Evolutionary conservation across 2,797 vertebrate genomes (phyloP), one percentile per base, ranked within the genome.

Genomic region (Microctenopoma lineatum): DNA sequence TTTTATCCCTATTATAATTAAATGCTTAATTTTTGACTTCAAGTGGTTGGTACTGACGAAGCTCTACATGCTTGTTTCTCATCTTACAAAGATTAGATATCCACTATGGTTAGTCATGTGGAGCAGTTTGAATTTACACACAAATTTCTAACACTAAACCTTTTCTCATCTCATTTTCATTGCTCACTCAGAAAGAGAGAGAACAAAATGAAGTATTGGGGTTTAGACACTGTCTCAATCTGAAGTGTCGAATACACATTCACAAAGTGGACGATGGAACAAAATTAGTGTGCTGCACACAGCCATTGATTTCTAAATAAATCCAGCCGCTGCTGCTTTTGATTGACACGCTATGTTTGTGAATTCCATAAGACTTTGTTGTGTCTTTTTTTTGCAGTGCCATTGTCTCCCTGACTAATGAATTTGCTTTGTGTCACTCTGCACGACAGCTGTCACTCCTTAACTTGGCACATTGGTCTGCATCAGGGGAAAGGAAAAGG

Each of bases 401-500:
- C 79, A 88, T 83, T 79, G 87, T 88, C 71, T 73, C 48, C n/a
- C 26, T 4, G n/a, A 72, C 51, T 90, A 84, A 92, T 88, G 73
- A 78, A 92, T 92, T 87, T 86, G 81, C 74, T 66, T 78, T 14
- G 41, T 86, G 85, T 89, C 83, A 82, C 80, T 88, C 79, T 84
- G 72, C 62, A 27, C 76, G 86, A 92, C 88, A 86, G 83, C 85
- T 89, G 87, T 90, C 91, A 85, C 81, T 92, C 89, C 75, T 52
- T 45, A 29, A 34, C 74, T 77, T 63, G 79, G 71, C 83, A 79
- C 82, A 60, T 80, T 66, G 29, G 50, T 77, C 64, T 25, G n/a
- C 80, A 89, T 91, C 87, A 88, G 81, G 83, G 77, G 71, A 79
- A 65, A 82, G 86, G 92, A 93, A 93, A 91, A 90, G 70, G 42